Conservation (phyloP, 2,797 vertebrate species). For the Orestias chungarensis region DNA sequence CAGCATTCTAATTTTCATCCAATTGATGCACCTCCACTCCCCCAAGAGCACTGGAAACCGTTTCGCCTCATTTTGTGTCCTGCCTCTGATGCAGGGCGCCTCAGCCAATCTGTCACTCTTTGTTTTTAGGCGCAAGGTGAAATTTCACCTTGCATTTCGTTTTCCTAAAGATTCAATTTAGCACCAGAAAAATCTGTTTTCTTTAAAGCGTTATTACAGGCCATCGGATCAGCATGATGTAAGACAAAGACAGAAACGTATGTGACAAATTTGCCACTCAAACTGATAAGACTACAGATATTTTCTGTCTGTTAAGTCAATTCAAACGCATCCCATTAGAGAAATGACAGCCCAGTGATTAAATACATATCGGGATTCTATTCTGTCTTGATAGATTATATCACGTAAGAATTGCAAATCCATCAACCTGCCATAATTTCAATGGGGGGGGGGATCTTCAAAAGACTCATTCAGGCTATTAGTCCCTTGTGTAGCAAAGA, state of each 20-base stretch:
- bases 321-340: conserved; percentile 35
- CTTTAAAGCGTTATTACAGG: background rate
- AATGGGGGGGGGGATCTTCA: conserved; percentile 46
- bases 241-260: background rate
- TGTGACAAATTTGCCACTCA: background rate
- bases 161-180: conserved; percentile 5
- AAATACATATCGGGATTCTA: conserved; percentile 21
- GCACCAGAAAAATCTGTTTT: background rate
- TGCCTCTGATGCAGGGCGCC: conserved; percentile 11
- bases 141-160: conserved; percentile 2
- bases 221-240: background rate
- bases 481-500: conserved; percentile 2
- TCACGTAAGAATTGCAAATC: conserved; percentile 29
- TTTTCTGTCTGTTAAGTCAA: conserved; percentile 37
- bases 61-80: conserved; percentile 18
- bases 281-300: conserved; percentile 17
- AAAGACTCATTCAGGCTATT: conserved; percentile 34
- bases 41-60: background rate
- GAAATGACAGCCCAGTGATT: conserved; percentile 26
- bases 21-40: conserved; percentile 7
- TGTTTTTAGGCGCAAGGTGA: conserved; percentile 24
- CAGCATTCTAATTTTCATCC: conserved; percentile 18
- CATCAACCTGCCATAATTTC: conserved; percentile 39
- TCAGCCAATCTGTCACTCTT: conserved; percentile 7
- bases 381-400: conserved; percentile 44